phyloP scores from a whole-genome alignment of 2,797 vertebrate genomes.

The Lacerta viridis region DNA sequence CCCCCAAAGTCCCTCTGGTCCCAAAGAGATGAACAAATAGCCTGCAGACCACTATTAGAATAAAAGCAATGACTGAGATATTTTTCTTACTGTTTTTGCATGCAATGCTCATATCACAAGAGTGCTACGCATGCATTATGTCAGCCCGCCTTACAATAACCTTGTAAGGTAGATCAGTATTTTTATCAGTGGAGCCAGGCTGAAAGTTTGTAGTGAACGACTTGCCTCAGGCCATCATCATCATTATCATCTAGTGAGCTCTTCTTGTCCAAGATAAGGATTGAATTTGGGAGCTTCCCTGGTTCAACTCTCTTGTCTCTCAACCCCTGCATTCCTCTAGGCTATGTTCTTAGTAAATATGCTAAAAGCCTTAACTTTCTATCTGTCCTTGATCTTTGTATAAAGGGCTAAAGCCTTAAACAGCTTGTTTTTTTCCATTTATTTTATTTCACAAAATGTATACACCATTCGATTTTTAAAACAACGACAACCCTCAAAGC shows the following conservation, averaged over 20 bases:
- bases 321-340: not conserved
- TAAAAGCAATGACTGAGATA: not conserved
- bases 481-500: too few species aligned
- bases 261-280: not conserved
- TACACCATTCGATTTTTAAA: too few species aligned
- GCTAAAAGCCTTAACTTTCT: not conserved
- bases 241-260: not conserved
- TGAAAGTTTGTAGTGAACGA: not conserved
- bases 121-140: not conserved
- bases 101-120: not conserved
- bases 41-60: not conserved
- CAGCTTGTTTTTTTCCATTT: not conserved
- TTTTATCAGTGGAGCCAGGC: not conserved
- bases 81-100: constrained; percentile 1
- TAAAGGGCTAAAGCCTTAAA: not conserved
- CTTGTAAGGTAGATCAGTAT: not conserved
- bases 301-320: not conserved
- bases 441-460: not conserved
- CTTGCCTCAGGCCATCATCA: not conserved
- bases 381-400: not conserved
- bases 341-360: not conserved
- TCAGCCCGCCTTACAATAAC: not conserved
- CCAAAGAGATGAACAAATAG: not conserved
- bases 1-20: not conserved
- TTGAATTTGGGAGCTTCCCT: not conserved